Evolutionary conservation across 2,797 vertebrate species (phyloP), one percentile per base, ranked within the genome.

Genomic region (Sebastes steindachneri): DNA sequence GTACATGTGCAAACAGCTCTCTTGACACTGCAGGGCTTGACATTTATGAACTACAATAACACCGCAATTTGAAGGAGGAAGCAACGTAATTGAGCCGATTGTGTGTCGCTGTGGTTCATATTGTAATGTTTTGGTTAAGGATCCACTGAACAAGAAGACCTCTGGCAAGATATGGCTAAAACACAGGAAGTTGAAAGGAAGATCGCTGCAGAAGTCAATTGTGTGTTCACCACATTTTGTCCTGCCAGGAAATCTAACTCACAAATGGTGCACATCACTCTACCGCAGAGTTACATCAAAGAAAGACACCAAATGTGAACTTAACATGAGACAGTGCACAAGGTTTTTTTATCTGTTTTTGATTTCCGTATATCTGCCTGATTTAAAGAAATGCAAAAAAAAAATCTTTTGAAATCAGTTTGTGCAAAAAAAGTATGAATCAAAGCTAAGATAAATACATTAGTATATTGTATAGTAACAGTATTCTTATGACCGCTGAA

Each of bases 191-290:
- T 73, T 58, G 14, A 66, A 58, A 31, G 12, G 23, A 35, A 48
- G 19, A 23, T 7, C 0, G 15, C 15, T 28, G 60, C 62, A 64
- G 19, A 51, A 14, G n/a, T 59, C 5, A 83, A 63, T 25, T 10
- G 37, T 19, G n/a, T 35, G 70, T 53, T 71, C 14, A 21, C 75
- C 60, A 54, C 53, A 76, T 55, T 65, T 68, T 51, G 29, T 75
- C 55, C 29, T 77, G 9, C 9, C 4, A 28, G 29, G 53, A 7
- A 68, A 51, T 31, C 66, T 29, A 41, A 74, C 29, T 68, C 51
- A 62, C 14, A 67, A 68, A 25, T 28, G 25, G 45, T 69, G 72
- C 3, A 55, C 28, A 65, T 35, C 19, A 60, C 8, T 31, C 11
- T 21, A 21, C 70, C 29, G n/a, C 60, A 79, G 37, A 55, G 35